Conservation (phyloP, 2,888 invertebrate species). For the Leptopilina myrica region DNA sequence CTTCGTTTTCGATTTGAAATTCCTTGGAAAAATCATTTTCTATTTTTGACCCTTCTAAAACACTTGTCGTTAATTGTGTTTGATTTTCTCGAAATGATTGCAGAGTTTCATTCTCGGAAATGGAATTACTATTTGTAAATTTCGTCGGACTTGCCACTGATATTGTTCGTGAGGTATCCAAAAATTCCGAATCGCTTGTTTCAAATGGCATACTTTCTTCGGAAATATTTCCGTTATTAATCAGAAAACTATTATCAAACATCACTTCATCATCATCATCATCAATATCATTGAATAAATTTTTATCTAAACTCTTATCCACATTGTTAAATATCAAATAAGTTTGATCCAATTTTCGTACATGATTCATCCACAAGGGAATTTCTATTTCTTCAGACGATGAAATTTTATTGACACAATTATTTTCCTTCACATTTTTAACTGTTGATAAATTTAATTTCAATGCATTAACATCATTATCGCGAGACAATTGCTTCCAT, state of each 20-base stretch:
- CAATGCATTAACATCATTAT: background rate
- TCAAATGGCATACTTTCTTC: background rate
- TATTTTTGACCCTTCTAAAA: too few relatives aligned
- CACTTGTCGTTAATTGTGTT: too few relatives aligned
- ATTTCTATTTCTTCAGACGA: background rate
- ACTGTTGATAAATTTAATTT: slow-evolving; percentile 3
- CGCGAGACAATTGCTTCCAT: slow-evolving; percentile 62
- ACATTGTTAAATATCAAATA: slow-evolving; percentile 56
- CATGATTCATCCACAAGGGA: slow-evolving; percentile 42
- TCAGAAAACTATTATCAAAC: background rate
- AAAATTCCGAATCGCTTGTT: background rate
- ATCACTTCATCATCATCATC: background rate
- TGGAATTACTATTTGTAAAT: too few relatives aligned
- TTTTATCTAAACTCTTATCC: slow-evolving; percentile 15
- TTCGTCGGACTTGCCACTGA: too few relatives aligned
- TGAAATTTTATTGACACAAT: slow-evolving; percentile 28
- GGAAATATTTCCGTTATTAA: background rate
- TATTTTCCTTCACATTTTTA: slow-evolving; percentile 1
- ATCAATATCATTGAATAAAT: background rate
- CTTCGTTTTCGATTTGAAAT: too few relatives aligned
- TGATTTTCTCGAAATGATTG: too few relatives aligned
- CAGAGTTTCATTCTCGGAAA: too few relatives aligned
- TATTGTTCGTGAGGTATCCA: background rate
- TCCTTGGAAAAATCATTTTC: too few relatives aligned
- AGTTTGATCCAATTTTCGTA: slow-evolving; percentile 56